Evolutionary conservation across 2,113 vertebrate species (phyloP).

Genomic region (Scytalopus superciliaris): DNA sequence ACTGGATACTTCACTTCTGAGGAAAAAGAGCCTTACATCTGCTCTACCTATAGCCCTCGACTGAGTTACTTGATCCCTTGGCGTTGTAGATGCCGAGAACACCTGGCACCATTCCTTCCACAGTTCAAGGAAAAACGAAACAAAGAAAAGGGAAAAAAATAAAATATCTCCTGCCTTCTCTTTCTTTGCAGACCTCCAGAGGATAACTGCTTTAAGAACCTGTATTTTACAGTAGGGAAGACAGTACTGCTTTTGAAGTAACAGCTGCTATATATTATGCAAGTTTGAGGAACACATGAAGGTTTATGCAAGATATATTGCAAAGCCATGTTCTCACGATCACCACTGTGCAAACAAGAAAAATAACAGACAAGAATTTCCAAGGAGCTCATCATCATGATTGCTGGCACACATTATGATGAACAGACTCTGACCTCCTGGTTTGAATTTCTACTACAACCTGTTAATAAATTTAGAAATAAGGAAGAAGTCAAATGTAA

Average conservation of each 20-base stretch:
- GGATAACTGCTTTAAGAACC: neutral
- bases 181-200: neutral
- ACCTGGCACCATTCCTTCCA: neutral
- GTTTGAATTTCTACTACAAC: neutral
- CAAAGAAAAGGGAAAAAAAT: neutral
- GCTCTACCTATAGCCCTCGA: neutral
- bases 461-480: neutral
- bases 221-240: neutral
- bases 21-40: neutral
- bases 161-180: neutral
- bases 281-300: neutral
- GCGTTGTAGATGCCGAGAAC: neutral
- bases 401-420: neutral
- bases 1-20: neutral
- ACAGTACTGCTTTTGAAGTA: neutral
- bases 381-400: neutral
- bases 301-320: neutral
- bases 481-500: neutral
- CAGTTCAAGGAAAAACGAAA: neutral
- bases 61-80: neutral
- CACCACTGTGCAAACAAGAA: neutral
- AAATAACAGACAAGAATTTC: neutral
- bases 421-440: neutral
- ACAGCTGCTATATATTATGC: neutral
- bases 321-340: neutral